Evolutionary conservation across 2,888 invertebrate species (phyloP).

Genomic region (Endotricha flammealis): DNA sequence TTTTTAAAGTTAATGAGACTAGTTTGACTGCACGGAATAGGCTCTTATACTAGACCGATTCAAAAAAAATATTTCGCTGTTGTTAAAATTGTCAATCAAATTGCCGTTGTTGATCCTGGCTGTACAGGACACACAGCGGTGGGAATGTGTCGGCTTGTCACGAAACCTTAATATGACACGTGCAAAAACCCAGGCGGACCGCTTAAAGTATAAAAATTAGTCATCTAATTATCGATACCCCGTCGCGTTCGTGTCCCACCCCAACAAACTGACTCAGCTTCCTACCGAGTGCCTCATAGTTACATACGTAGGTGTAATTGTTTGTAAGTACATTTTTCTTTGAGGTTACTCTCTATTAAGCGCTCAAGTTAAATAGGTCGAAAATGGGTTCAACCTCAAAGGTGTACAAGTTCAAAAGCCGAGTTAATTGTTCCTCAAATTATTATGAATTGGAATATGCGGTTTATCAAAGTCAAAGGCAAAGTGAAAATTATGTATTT

Average conservation of each 20-base stretch:
- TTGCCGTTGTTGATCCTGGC: no score
- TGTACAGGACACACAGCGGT: no score
- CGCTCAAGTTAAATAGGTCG: constrained; percentile 72
- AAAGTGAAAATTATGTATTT: neutral
- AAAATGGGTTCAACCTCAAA: constrained; percentile 64
- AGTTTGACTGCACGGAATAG: no score
- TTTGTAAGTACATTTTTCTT: constrained; percentile 77
- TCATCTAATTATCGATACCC: no score
- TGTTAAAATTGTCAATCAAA: no score
- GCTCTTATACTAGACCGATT: no score
- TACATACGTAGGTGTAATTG: constrained; percentile 75
- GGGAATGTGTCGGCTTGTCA: no score
- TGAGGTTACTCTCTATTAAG: constrained; percentile 77
- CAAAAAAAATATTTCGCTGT: neutral
- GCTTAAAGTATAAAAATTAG: no score
- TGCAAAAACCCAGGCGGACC: no score
- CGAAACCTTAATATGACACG: no score
- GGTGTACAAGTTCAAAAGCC: constrained; percentile 62
- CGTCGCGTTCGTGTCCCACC: constrained; percentile 23
- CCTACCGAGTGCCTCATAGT: constrained; percentile 65
- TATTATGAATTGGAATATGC: constrained; percentile 67
- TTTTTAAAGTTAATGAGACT: no score
- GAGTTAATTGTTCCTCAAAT: constrained; percentile 72
- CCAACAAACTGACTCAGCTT: constrained; percentile 64
- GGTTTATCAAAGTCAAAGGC: constrained; percentile 13